Evolutionary conservation across 2,888 invertebrate genomes (phyloP).

Genomic region (Mesodorylaimus sp.): DNA sequence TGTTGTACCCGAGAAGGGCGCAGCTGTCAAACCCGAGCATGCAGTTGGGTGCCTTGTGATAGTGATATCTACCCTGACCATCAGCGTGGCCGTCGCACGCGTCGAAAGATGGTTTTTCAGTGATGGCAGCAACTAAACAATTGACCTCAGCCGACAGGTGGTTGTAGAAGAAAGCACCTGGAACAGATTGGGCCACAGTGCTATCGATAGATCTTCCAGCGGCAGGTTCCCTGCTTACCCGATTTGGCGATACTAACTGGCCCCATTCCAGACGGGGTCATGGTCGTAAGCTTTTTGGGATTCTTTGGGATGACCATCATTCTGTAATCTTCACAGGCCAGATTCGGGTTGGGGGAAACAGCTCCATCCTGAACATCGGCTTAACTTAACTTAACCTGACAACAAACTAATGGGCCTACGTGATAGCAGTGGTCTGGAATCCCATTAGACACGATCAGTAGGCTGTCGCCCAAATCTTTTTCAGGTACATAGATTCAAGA

Average conservation of each 20-base stretch:
- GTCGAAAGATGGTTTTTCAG: neutral
- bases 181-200: no score
- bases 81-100: slow-evolving; percentile 3
- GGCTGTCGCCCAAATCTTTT: neutral
- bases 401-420: no score
- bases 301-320: neutral
- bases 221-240: no score
- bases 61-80: slow-evolving; percentile 3
- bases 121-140: neutral
- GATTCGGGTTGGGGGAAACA: no score
- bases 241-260: slow-evolving; percentile 3
- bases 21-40: neutral
- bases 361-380: no score
- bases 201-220: no score
- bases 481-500: neutral
- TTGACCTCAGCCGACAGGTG: slow-evolving; percentile 1
- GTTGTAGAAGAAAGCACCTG: slow-evolving; percentile 2
- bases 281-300: neutral
- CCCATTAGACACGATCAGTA: slow-evolving; percentile 9
- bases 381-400: no score
- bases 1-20: slow-evolving; percentile 6
- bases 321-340: slow-evolving; percentile 7
- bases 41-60: slow-evolving; percentile 8
- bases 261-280: neutral
- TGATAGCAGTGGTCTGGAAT: slow-evolving; percentile 9